Conservation (phyloP, 2,797 vertebrate species). For the Microchirus variegatus region DNA sequence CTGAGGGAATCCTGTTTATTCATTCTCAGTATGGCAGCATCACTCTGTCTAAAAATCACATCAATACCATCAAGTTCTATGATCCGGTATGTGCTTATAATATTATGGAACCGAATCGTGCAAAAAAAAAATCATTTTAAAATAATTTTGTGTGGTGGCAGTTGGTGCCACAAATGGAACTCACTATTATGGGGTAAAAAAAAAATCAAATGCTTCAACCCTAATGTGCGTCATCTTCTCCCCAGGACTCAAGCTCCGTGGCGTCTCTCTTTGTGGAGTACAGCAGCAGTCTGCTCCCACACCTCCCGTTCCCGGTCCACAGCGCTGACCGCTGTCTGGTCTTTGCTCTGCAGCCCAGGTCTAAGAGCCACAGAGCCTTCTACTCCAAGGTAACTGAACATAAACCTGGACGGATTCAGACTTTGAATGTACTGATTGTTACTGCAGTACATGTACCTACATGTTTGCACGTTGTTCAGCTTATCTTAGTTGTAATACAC, state of each 20-base stretch:
- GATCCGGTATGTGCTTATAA: constrained; percentile 82
- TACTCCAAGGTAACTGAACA: constrained; percentile 85
- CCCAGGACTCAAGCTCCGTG: constrained; percentile 86
- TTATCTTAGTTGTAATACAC: too few species aligned
- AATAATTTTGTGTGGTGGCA: too few species aligned
- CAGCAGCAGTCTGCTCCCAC: constrained; percentile 84
- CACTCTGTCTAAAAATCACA: constrained; percentile 86
- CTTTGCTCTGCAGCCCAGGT: constrained; percentile 88
- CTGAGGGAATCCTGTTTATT: constrained; percentile 89
- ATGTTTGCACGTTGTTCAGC: too few species aligned
- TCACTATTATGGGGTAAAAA: too few species aligned
- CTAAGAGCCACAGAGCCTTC: constrained; percentile 88
- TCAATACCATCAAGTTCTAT: constrained; percentile 85
- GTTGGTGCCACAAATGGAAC: too few species aligned
- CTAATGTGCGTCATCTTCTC: constrained; percentile 19
- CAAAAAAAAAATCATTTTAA: too few species aligned
- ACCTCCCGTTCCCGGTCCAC: constrained; percentile 89
- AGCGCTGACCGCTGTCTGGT: constrained; percentile 83
- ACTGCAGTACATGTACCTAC: too few species aligned
- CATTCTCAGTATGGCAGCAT: constrained; percentile 88
- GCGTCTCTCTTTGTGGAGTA: constrained; percentile 88
- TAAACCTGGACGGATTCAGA: too few species aligned
- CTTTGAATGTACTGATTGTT: too few species aligned
- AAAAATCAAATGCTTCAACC: background rate
- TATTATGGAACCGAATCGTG: background rate